These are phyloP conservation scores for Mustela erminea DNA, from an alignment of 2,797 vertebrate genomes.

Conservation along the genomic window DNA sequence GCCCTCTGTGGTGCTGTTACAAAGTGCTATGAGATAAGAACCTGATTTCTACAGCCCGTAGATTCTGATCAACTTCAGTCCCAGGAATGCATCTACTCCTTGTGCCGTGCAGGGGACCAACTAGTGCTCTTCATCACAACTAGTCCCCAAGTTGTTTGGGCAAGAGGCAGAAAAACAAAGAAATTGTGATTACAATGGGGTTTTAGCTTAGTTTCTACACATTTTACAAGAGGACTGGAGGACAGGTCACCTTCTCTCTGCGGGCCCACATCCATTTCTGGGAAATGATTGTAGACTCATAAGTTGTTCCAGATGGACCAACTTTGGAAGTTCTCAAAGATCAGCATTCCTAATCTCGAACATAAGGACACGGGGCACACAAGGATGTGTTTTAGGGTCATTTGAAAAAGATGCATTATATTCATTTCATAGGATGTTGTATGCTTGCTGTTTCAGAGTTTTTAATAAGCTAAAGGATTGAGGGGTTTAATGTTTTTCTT, in stretches of 20 bases:
- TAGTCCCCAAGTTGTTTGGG: background rate
- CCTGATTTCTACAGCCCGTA: background rate
- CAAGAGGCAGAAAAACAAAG: slow-evolving; percentile 3
- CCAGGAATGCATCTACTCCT: background rate
- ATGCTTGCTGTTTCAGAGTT: background rate
- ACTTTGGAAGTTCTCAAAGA: background rate
- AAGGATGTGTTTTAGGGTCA: background rate
- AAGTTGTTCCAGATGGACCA: background rate
- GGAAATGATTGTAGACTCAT: background rate
- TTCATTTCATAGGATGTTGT: background rate
- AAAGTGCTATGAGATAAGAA: background rate
- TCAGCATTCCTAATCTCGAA: background rate
- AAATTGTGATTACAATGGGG: background rate
- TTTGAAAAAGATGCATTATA: background rate
- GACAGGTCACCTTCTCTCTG: background rate
- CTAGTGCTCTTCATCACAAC: background rate
- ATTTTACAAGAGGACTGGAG: background rate
- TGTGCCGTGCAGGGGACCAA: background rate
- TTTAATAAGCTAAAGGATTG: background rate
- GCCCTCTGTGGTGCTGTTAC: background rate
- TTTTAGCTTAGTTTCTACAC: background rate
- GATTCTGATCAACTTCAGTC: background rate
- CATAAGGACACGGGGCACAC: background rate
- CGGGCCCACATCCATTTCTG: background rate
- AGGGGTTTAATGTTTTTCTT: background rate